Conservation (phyloP, 2,113 vertebrate species). For the Grallaria varia region DNA sequence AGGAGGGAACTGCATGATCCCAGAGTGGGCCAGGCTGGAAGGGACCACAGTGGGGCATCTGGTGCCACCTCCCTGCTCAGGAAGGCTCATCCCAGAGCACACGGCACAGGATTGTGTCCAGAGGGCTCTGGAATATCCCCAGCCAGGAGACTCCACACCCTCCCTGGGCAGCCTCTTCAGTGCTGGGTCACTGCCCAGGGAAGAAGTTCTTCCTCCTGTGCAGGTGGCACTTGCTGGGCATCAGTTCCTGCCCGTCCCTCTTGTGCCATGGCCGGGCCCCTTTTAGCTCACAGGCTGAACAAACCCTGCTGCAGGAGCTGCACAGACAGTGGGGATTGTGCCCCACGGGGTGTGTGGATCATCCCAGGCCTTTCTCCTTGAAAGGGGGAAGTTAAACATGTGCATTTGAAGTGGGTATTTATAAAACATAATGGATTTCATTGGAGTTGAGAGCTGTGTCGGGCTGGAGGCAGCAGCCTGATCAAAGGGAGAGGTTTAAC, state of each 20-base stretch:
- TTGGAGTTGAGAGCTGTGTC: not conserved
- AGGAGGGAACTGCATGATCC: fast-evolving
- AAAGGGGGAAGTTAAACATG: not conserved
- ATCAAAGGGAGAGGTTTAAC: not conserved
- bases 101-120: not conserved
- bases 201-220: not conserved
- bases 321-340: not conserved
- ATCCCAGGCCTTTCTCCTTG: not conserved
- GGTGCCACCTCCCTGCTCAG: not conserved
- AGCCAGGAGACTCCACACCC: not conserved
- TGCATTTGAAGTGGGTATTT: not conserved
- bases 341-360: not conserved
- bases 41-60: not conserved
- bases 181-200: not conserved
- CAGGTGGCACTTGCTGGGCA: not conserved
- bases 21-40: fast-evolving
- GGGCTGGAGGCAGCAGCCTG: not conserved
- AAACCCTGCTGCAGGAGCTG: not conserved
- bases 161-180: not conserved
- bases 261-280: not conserved
- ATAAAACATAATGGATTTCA: not conserved
- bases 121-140: not conserved
- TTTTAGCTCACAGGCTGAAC: not conserved
- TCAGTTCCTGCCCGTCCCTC: not conserved
- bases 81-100: not conserved